Evolutionary conservation across 2,113 vertebrate genomes (phyloP).

Genomic region (Rattus rattus): DNA sequence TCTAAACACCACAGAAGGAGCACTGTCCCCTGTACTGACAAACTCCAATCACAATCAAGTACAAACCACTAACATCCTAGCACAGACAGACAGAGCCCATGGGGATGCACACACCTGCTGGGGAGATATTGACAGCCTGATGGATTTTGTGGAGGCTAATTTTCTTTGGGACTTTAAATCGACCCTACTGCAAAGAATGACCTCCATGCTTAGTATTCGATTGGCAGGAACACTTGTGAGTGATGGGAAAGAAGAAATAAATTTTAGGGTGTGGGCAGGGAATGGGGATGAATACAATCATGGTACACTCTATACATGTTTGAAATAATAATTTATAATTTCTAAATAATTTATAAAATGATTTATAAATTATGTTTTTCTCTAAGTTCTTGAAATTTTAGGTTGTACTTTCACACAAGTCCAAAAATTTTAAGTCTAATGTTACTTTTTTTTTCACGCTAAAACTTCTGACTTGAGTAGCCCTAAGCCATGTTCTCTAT

Average conservation of each 20-base stretch:
- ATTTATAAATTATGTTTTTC: neutral
- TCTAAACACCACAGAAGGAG: neutral
- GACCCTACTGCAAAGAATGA: neutral
- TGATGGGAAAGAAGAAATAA: neutral
- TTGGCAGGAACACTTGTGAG: neutral
- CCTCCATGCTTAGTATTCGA: neutral
- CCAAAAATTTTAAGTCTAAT: neutral
- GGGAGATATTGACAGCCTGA: no score
- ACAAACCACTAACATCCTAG: neutral
- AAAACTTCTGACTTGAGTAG: neutral
- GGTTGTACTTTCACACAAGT: neutral
- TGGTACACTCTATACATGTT: neutral
- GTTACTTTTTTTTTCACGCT: neutral
- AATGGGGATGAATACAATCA: neutral
- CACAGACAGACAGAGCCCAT: neutral
- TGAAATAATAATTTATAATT: neutral
- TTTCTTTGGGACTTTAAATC: neutral
- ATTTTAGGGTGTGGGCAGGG: no score
- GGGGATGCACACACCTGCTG: neutral
- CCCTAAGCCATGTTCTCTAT: no score
- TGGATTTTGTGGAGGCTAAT: neutral
- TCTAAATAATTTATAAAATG: neutral
- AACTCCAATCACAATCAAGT: neutral
- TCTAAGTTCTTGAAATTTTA: neutral
- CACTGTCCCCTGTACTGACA: no score